Evolutionary conservation across 1,140 invertebrate genomes (phyloP), one percentile per base, ranked within the genome.

Genomic region (Polypedilum pembai): DNA sequence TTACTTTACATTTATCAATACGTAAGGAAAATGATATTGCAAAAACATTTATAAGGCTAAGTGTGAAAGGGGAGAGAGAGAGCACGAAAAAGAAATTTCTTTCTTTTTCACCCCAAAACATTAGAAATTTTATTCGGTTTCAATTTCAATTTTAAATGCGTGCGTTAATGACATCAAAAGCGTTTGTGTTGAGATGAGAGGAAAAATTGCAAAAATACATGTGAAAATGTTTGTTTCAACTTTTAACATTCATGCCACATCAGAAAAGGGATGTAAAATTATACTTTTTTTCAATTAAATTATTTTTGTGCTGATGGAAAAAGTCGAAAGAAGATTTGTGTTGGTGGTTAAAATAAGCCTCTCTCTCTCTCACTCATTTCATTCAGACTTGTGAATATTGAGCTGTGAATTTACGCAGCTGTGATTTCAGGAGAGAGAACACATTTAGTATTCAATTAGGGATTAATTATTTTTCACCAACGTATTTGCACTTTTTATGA

Each of bases 381-480:
- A 56, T n/a, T 56, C 4, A n/a, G 4, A 12, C n/a, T 56, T 12
- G 3, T 56, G 45, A 15, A n/a, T 56, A 56, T 56, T 56, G 45
- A 56, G 65, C 20, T 69, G 65, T 10, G 65, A 69, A 69, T 69
- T 69, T 69, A 69, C 65, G 17, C 65, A 69, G 65, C 65, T 69
- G 65, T 69, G 17, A 69, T 20, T 66, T 66, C 18, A 17, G 18
- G 15, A 69, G 65, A 69, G 3, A 69, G 65, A 69, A 18, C 65
- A 56, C 45, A 69, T 69, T 69, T 69, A 69, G 20, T 21, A 69
- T 69, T 21, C 65, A 69, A 69, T 69, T 69, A 69, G 20, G 65
- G 65, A 69, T 69, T 69, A 69, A 69, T 69, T 69, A 69, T 69
- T 20, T 69, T 20, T 56, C 41, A n/a, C 10, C 10, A 56, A n/a